Percentiles rank a stretch among this genome's conserved stretches.
Conservation (phyloP, 2,797 vertebrate species). For the Hypotaenidia philippensis region DNA sequence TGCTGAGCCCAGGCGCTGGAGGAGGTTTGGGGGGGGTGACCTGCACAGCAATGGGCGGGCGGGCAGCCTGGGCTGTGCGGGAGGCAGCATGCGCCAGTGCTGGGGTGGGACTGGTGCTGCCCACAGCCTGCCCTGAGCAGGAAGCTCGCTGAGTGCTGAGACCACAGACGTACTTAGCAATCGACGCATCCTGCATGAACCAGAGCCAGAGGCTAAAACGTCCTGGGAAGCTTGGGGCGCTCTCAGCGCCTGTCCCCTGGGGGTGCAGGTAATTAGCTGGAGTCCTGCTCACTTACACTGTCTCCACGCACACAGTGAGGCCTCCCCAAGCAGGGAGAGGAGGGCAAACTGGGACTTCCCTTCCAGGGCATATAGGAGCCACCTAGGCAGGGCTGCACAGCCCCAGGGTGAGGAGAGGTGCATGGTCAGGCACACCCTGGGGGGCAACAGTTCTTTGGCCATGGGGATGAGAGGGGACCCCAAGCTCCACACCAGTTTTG, state of each 20-base stretch:
- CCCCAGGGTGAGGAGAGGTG: neutral
- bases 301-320: neutral
- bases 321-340: neutral
- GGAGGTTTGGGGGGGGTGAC: neutral
- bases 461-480: neutral
- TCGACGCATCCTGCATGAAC: slow-evolving; percentile 44
- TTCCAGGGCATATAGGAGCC: neutral
- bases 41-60: neutral
- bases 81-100: neutral
- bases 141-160: neutral
- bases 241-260: neutral
- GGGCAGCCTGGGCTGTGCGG: neutral
- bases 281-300: neutral
- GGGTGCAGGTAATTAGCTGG: slow-evolving; percentile 32
- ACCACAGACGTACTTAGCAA: slow-evolving; percentile 32
- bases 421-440: accelerated
- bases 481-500: neutral
- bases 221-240: neutral
- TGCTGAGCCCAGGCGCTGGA: neutral
- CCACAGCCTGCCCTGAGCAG: neutral
- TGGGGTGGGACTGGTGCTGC: neutral
- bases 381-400: neutral
- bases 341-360: neutral
- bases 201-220: slow-evolving; percentile 20
- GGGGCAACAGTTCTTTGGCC: neutral